Conservation (phyloP, 1,140 invertebrate genomes). For the Pseudomyrmex sp. region DNA sequence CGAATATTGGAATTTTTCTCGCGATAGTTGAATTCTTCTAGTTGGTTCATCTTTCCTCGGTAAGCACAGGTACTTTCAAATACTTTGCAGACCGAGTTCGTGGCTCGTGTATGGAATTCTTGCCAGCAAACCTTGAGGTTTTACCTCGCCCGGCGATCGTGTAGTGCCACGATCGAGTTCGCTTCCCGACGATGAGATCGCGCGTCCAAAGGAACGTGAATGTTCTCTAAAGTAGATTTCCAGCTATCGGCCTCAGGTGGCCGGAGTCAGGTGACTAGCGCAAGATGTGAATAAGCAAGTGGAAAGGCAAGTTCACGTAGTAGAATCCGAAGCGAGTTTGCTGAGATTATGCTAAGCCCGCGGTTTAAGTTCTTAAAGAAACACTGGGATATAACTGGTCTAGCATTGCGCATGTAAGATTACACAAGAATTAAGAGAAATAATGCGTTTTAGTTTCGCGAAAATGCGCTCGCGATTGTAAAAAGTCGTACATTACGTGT, state of each 20-base stretch:
- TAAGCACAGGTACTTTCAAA: constrained; percentile 40
- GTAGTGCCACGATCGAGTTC: constrained; percentile 31
- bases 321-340: background rate
- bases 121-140: constrained; percentile 25
- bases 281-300: constrained; percentile 31
- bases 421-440: background rate
- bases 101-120: constrained; percentile 48
- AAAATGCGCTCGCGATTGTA: background rate
- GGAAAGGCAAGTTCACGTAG: background rate
- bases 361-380: background rate
- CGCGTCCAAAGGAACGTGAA: constrained; percentile 32
- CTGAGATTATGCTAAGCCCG: constrained; percentile 4
- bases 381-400: background rate
- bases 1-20: constrained; percentile 14
- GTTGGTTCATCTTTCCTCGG: constrained; percentile 23
- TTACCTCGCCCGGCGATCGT: background rate
- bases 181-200: constrained; percentile 42
- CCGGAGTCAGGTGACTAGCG: constrained; percentile 25
- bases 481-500: too few relatives aligned
- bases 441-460: background rate
- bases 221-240: constrained; percentile 51
- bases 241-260: constrained; percentile 33
- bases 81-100: constrained; percentile 38
- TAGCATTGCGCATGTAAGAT: constrained; percentile 14
- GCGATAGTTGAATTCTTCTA: constrained; percentile 25